phyloP scores from a whole-genome alignment of 2,888 invertebrate species.

The Kryphioiulus occultus region DNA sequence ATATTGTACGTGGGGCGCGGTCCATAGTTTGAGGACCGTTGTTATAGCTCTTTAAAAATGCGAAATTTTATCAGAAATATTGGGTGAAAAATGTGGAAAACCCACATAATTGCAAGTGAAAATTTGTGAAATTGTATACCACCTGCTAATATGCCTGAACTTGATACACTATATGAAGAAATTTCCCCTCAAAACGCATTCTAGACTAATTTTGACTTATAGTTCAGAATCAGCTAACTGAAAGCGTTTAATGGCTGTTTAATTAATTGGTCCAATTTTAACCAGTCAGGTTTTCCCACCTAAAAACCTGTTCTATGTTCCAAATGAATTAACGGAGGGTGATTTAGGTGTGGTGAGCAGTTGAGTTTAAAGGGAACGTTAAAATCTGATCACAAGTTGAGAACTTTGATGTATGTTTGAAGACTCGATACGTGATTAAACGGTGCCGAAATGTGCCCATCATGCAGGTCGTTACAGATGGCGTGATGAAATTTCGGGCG shows the following conservation, averaged over 20 bases:
- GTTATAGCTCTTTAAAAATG: too few relatives aligned
- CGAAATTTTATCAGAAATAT: too few relatives aligned
- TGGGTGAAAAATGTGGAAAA: too few relatives aligned
- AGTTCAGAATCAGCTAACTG: not conserved
- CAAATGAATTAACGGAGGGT: not conserved
- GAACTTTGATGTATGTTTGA: not conserved
- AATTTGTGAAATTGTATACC: too few relatives aligned
- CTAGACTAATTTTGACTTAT: too few relatives aligned
- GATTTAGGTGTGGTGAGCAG: not conserved
- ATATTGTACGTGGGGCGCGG: too few relatives aligned
- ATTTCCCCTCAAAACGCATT: too few relatives aligned
- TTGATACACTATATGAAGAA: too few relatives aligned
- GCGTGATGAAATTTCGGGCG: not conserved
- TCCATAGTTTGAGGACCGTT: too few relatives aligned
- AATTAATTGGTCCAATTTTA: not conserved
- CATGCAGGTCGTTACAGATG: not conserved
- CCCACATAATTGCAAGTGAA: too few relatives aligned
- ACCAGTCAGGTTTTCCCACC: too few relatives aligned
- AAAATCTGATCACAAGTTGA: not conserved
- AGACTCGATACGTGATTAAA: not conserved
- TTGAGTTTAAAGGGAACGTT: not conserved
- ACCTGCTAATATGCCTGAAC: too few relatives aligned
- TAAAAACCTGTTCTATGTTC: not conserved
- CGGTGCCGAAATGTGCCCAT: not conserved
- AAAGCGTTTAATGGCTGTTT: not conserved